Conservation (phyloP, 2,797 vertebrate genomes). For the Peromyscus melanophrys region DNA sequence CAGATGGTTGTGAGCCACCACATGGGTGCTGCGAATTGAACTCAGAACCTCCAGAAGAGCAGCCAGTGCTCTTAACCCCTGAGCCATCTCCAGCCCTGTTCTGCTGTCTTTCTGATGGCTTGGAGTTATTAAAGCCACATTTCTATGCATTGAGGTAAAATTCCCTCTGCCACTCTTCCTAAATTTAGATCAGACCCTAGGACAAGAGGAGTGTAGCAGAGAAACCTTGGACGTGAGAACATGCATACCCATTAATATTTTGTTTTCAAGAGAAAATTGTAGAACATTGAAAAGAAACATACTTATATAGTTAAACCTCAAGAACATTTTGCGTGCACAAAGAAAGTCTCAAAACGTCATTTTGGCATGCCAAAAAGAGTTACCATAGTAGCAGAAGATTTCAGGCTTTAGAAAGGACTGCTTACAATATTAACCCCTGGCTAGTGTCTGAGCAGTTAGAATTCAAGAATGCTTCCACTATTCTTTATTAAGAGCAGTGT, state of each 20-base stretch:
- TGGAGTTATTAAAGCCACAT: slow-evolving; percentile 45
- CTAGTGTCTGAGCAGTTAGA: neutral
- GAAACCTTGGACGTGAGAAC: neutral
- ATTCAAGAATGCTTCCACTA: neutral
- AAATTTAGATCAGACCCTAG: slow-evolving; percentile 26
- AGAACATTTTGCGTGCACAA: slow-evolving; percentile 33
- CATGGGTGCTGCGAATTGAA: too few relatives aligned
- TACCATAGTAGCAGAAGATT: neutral
- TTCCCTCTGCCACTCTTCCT: neutral
- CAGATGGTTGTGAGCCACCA: too few relatives aligned
- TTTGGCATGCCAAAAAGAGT: neutral
- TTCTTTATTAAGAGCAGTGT: slow-evolving; percentile 19
- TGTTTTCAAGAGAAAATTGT: slow-evolving; percentile 33
- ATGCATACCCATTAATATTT: neutral
- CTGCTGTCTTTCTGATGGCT: neutral
- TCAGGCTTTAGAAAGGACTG: neutral
- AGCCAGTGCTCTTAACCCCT: too few relatives aligned
- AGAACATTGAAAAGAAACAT: slow-evolving; percentile 24
- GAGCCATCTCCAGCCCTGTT: neutral
- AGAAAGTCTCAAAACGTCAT: slow-evolving; percentile 12
- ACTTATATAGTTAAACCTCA: neutral
- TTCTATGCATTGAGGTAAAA: neutral
- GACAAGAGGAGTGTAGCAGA: neutral
- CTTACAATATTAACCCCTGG: neutral
- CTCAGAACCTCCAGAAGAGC: too few relatives aligned